Evolutionary conservation across 1,140 invertebrate species (phyloP).

Genomic region (Hydropsyche tenuis): DNA sequence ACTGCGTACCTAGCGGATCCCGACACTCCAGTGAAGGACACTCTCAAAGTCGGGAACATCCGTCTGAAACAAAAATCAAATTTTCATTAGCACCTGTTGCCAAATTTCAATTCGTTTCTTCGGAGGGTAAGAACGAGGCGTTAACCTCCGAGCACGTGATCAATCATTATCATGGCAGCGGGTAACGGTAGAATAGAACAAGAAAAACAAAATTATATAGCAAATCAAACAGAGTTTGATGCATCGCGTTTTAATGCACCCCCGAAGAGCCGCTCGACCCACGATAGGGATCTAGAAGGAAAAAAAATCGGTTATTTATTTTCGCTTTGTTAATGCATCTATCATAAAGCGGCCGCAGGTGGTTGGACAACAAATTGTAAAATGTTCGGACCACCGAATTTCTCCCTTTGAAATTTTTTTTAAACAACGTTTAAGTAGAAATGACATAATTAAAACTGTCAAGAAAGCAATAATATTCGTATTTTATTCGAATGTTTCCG

Average conservation of each 20-base stretch:
- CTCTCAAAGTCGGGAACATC: constrained; percentile 97
- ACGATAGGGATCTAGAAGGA: constrained; percentile 38
- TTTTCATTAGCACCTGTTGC: constrained; percentile 12
- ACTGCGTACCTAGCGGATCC: constrained; percentile 79
- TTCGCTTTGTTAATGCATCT: constrained; percentile 48
- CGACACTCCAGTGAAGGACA: constrained; percentile 83
- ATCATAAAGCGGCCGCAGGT: constrained; percentile 46
- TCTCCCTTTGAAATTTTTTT: background rate
- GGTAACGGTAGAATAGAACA: constrained; percentile 42
- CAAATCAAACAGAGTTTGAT: constrained; percentile 50
- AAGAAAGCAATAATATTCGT: constrained; percentile 4
- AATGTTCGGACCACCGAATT: constrained; percentile 18
- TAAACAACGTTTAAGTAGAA: constrained; percentile 9
- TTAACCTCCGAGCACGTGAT: constrained; percentile 39
- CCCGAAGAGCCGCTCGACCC: constrained; percentile 38
- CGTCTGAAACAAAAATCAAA: constrained; percentile 72
- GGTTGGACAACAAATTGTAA: constrained; percentile 35
- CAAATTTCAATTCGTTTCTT: background rate
- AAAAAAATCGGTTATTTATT: constrained; percentile 44
- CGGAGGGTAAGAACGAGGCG: constrained; percentile 30
- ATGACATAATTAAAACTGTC: constrained; percentile 44
- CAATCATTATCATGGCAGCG: constrained; percentile 45
- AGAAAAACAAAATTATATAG: constrained; percentile 48
- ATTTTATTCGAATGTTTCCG: constrained; percentile 18
- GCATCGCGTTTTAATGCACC: constrained; percentile 50